Conservation (phyloP, 2,113 vertebrate genomes). For the Arothron firmamentum region DNA sequence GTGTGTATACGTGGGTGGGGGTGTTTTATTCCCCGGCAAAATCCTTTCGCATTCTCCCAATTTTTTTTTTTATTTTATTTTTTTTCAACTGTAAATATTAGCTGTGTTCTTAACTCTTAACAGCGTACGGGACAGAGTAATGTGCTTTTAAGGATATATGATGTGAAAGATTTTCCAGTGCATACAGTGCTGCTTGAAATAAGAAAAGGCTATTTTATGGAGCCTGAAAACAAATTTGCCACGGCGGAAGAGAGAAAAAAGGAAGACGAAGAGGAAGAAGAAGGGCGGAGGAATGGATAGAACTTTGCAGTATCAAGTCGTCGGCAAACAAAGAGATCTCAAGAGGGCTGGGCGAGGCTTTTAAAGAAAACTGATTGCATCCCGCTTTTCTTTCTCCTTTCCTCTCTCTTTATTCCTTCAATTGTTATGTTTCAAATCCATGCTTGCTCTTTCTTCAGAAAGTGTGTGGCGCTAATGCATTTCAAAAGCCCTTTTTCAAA, state of each 20-base stretch:
- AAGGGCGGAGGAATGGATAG: slow-evolving; percentile 54
- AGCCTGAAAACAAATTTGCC: slow-evolving; percentile 76
- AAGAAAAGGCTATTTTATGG: slow-evolving; percentile 80
- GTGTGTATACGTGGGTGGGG: slow-evolving; percentile 77
- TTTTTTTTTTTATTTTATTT: slow-evolving; percentile 45
- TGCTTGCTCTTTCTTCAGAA: slow-evolving; percentile 72
- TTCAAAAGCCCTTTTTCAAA: slow-evolving; percentile 71
- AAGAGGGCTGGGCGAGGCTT: slow-evolving; percentile 56
- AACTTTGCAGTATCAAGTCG: slow-evolving; percentile 74
- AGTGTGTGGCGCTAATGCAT: slow-evolving; percentile 74
- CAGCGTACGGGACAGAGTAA: slow-evolving; percentile 75
- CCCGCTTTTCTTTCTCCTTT: slow-evolving; percentile 45
- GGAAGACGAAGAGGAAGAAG: slow-evolving; percentile 54
- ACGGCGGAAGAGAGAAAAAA: slow-evolving; percentile 63
- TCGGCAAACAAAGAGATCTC: slow-evolving; percentile 69
- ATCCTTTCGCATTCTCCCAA: slow-evolving; percentile 67
- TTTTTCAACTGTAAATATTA: slow-evolving; percentile 78
- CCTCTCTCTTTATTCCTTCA: slow-evolving; percentile 51
- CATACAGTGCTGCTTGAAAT: slow-evolving; percentile 71
- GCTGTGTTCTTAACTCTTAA: slow-evolving; percentile 79
- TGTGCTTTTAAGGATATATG: slow-evolving; percentile 83
- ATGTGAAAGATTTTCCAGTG: slow-evolving; percentile 78
- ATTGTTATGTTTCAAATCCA: slow-evolving; percentile 70
- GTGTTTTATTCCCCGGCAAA: slow-evolving; percentile 76
- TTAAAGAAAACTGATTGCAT: slow-evolving; percentile 59